A percentile compares a stretch with the other conserved stretches of the same genome.
phyloP scores from a whole-genome alignment of 2,113 vertebrate genomes.

The Micromys minutus region DNA sequence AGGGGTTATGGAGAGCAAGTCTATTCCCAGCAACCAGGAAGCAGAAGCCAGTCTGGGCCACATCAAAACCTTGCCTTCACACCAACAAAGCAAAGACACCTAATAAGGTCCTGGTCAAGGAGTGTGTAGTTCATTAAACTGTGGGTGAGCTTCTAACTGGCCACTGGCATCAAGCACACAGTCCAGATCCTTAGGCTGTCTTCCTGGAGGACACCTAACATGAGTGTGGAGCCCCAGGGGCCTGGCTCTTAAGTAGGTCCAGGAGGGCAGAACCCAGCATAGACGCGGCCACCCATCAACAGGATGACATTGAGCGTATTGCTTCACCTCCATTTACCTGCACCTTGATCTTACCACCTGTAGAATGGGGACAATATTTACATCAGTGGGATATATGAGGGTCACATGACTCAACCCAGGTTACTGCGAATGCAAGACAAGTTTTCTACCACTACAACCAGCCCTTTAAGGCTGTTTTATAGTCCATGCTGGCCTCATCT shows the following conservation, averaged over 20 bases:
- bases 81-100: background rate
- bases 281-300: background rate
- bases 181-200: background rate
- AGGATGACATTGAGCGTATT: background rate
- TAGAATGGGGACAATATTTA: fast-evolving
- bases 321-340: too few species aligned
- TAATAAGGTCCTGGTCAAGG: too few species aligned
- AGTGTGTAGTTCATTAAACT: fast-evolving
- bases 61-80: background rate
- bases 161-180: background rate
- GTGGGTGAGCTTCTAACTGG: background rate
- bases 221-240: fast-evolving
- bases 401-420: background rate
- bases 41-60: background rate
- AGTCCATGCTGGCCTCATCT: background rate
- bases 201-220: background rate
- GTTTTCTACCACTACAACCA: background rate
- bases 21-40: background rate
- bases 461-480: background rate
- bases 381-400: fast-evolving
- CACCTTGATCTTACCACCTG: background rate
- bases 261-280: background rate
- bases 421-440: background rate
- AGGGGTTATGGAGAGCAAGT: background rate
- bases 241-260: too few species aligned